Base-by-base conservation (phyloP, 2,797 vertebrate species). In the Xenops minutus region DNA sequence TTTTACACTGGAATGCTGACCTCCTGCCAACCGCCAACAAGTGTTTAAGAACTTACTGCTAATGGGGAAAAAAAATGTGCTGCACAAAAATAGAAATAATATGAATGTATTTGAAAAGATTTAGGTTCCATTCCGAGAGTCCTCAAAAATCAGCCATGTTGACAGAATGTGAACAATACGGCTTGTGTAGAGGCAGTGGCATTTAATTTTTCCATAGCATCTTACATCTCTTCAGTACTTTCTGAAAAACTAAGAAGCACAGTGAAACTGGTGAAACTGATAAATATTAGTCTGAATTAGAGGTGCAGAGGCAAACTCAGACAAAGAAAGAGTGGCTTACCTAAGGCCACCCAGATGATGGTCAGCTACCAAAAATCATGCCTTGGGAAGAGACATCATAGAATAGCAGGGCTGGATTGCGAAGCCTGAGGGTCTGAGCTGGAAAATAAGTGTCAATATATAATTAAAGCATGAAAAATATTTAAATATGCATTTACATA, bases 1-100 rank as follows among this genome's bases (percentile, higher is more conserved):
- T 52, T 96, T 96, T 93, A 93, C 89, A 88, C 34, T 85, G 95
- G 93, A 95, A 95, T 87, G 86, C 41, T 74, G 69, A 91, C 27
- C 17, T 94, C 51, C 63, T 96, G 88, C 89, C 95, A 95, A 54
- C 30, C 0, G 0, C 82, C 67, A 95, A 21, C 71, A 80, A 94
- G 82, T 87, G 85, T 51, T 90, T 92, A 78, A 93, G 66, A 90
- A 83, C 51, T 94, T 95, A 64, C 12, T 91, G 46, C 39, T 92
- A 91, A 77, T 69, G 41, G 55, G 51, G 13, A 69, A 85, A 75
- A 83, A 54, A 48, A 12, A 82, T 23, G 24, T 43, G 23, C 36
- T 84, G 37, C 48, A 82, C 36, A 76, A 69, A 95, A 81, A 9
- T 5, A 87, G 51, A 88, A 85, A 83, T 32, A 83, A 75, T 80